Base-by-base conservation (phyloP, 2,797 vertebrate species). In the Ataeniobius toweri region DNA sequence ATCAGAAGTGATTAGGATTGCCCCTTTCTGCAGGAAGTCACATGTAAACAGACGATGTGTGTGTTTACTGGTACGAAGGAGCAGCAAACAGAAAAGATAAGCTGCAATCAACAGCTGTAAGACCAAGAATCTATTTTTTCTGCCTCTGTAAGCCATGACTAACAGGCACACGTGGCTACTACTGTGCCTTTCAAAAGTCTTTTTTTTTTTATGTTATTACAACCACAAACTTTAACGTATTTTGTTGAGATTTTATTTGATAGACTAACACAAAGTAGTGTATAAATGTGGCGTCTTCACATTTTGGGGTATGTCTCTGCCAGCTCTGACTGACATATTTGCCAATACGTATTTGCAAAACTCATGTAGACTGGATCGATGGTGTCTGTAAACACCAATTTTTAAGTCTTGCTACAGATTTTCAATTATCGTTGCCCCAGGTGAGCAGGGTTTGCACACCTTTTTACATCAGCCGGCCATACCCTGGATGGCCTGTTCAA, bases 81-180 rank as follows among this genome's bases (percentile, higher is more conserved):
- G 68, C 73, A 46, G 20, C 74, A 22, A 36, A 71, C 77, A 26
- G 63, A 69, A 69, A 74, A 75, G 88, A 85, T 88, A 67, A 84
- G 56, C 61, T 26, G 46, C 65, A 46, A 63, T 70, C 73, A 76
- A 74, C 72, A 75, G 75, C 39, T 68, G 74, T 51, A 68, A 68
- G 22, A 44, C 4, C 39, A 68, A n/a, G 65, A 44, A 68, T 44
- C 1, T 20, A 31, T 44, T n/a, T 24, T 68, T 44, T 68, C 65
- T 68, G 26, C 20, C 72, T 85, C 74, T 86, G 84, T 82, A 63
- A 76, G 77, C 31, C 65, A 2, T 55, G 75, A 86, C 81, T 76
- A 58, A 87, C 77, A 79, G 65, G 12, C 9, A 6, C 51, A 71
- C 28, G 10, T 22, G 46, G 55, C 12, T 8, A 26, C 41, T 16